Evolutionary conservation across 2,888 invertebrate species (phyloP).

Genomic region (Keiferia lycopersicella): DNA sequence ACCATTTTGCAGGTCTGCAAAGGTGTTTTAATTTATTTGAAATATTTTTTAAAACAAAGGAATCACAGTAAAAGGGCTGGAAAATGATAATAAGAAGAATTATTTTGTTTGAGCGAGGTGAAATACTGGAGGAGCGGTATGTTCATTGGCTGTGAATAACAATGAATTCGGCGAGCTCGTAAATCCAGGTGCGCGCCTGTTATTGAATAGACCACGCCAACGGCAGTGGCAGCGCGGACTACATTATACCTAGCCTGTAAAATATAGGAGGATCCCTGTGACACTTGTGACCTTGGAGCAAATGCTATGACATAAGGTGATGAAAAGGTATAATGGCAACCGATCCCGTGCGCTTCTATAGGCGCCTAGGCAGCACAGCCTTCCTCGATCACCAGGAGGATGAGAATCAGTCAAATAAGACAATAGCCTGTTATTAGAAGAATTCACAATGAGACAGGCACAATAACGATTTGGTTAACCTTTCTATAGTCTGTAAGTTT

Average conservation of each 20-base stretch:
- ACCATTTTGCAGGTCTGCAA: background rate
- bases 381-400: conserved; percentile 29
- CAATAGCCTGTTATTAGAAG: background rate
- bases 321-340: too few relatives aligned
- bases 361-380: conserved; percentile 44
- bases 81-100: conserved; percentile 40
- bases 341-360: conserved; percentile 56
- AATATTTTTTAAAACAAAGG: background rate
- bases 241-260: too few relatives aligned
- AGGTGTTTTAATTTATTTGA: conserved; percentile 11
- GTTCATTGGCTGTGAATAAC: conserved; percentile 66
- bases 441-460: background rate
- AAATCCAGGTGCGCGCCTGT: conserved; percentile 71
- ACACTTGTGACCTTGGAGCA: too few relatives aligned
- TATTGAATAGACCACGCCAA: conserved; percentile 64
- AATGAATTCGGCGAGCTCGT: conserved; percentile 70
- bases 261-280: too few relatives aligned
- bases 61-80: conserved; percentile 20
- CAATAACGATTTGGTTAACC: background rate
- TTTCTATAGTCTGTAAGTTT: too few relatives aligned
- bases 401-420: conserved; percentile 18
- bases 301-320: too few relatives aligned
- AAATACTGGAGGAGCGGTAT: conserved; percentile 54
- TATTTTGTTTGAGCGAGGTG: conserved; percentile 44
- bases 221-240: conserved; percentile 55